Conservation (phyloP, 2,113 vertebrate species). For the Ranitomeya variabilis region DNA sequence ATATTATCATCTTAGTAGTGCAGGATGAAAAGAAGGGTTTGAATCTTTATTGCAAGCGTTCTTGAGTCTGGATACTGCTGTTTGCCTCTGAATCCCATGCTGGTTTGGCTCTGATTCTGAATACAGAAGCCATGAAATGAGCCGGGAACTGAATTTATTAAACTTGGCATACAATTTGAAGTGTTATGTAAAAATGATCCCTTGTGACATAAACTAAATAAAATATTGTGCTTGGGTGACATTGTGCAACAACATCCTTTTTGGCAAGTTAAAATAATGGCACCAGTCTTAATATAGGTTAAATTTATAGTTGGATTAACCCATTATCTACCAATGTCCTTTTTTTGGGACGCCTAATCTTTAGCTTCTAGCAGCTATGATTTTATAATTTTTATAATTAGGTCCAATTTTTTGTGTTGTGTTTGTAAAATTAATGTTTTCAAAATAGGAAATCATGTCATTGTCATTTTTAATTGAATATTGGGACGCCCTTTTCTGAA, state of each 20-base stretch:
- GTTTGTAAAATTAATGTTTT: too few species aligned
- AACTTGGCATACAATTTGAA: conserved; percentile 43
- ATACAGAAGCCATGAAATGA: conserved; percentile 68
- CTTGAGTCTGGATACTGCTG: conserved; percentile 47
- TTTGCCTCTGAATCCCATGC: conserved; percentile 48
- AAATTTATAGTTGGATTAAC: not conserved
- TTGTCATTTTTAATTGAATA: too few species aligned
- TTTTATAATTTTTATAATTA: too few species aligned
- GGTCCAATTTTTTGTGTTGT: too few species aligned
- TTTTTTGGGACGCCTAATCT: too few species aligned
- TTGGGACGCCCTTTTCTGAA: too few species aligned
- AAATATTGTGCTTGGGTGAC: conserved; percentile 44
- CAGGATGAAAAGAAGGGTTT: conserved; percentile 20
- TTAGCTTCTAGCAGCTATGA: too few species aligned
- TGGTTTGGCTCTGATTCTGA: conserved; percentile 60
- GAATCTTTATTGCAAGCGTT: conserved; percentile 30
- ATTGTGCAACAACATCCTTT: conserved; percentile 9
- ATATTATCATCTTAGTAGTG: conserved; percentile 13
- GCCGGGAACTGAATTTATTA: conserved; percentile 62
- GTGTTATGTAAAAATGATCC: conserved; percentile 51
- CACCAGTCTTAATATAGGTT: conserved; percentile 6
- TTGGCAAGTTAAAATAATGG: conserved; percentile 33
- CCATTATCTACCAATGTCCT: too few species aligned
- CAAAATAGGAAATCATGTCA: too few species aligned
- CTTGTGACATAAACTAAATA: conserved; percentile 40